A percentile compares a stretch with the other conserved stretches of the same genome.
Conservation (phyloP, 1,140 invertebrate genomes). For the Nymphalis io region DNA sequence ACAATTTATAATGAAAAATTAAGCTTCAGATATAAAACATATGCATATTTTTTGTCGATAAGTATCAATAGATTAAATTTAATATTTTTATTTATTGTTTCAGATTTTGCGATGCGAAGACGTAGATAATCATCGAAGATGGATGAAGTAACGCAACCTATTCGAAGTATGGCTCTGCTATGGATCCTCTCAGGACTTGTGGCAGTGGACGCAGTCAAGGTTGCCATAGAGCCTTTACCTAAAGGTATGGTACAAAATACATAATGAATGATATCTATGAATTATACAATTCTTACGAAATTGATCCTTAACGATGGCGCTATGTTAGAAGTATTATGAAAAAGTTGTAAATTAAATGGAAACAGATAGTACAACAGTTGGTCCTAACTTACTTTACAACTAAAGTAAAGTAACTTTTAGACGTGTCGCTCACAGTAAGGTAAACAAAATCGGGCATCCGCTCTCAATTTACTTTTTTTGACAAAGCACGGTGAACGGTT, state of each 20-base stretch:
- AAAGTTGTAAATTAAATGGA: background rate
- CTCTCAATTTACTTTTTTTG: slow-evolving; percentile 71
- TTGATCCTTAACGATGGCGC: background rate
- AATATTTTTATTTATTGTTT: slow-evolving; percentile 40
- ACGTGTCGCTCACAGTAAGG: slow-evolving; percentile 69
- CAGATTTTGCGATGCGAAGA: slow-evolving; percentile 56
- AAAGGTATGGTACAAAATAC: slow-evolving; percentile 64
- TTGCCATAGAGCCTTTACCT: slow-evolving; percentile 74
- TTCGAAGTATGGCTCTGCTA: slow-evolving; percentile 55
- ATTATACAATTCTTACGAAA: background rate
- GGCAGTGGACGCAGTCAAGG: slow-evolving; percentile 64
- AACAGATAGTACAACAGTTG: slow-evolving; percentile 15
- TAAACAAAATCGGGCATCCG: slow-evolving; percentile 66
- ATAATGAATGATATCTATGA: background rate
- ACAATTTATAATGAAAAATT: background rate
- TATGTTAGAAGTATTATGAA: background rate
- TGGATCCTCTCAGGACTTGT: slow-evolving; percentile 60
- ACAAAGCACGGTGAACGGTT: slow-evolving; percentile 42
- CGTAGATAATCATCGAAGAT: slow-evolving; percentile 53
- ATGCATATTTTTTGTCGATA: too few relatives aligned
- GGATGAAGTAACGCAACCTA: slow-evolving; percentile 50
- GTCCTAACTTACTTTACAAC: slow-evolving; percentile 28
- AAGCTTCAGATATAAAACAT: background rate
- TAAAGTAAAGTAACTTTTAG: slow-evolving; percentile 50
- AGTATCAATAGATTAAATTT: background rate